These are phyloP conservation scores for Meganola albula DNA, from an alignment of 2,888 invertebrate species.

Conservation along the genomic window DNA sequence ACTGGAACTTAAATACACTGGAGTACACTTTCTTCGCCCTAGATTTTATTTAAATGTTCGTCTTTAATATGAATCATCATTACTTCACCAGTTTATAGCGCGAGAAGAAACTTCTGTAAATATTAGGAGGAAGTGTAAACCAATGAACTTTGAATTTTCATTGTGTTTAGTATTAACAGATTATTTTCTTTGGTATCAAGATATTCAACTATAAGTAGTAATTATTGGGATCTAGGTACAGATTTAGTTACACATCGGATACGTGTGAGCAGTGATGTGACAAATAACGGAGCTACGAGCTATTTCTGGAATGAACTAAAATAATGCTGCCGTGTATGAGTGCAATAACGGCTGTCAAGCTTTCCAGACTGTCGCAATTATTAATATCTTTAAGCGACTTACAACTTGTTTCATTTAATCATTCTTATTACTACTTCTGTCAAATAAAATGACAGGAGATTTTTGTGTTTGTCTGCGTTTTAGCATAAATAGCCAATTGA, in stretches of 20 bases:
- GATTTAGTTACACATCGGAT: too few relatives aligned
- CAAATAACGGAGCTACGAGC: too few relatives aligned
- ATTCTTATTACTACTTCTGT: conserved; percentile 8
- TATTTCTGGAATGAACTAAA: too few relatives aligned
- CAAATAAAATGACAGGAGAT: conserved; percentile 2
- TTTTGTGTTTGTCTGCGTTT: too few relatives aligned
- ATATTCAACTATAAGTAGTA: too few relatives aligned
- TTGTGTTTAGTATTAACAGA: too few relatives aligned
- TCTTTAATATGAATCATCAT: conserved; percentile 46
- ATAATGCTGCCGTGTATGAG: too few relatives aligned
- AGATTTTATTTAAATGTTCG: conserved; percentile 48
- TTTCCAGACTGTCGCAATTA: neutral
- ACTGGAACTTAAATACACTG: too few relatives aligned
- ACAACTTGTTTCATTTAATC: conserved; percentile 12
- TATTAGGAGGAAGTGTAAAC: conserved; percentile 14
- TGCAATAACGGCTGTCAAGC: neutral
- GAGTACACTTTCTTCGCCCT: conserved; percentile 48
- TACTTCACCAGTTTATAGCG: conserved; percentile 31
- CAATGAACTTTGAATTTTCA: conserved; percentile 21
- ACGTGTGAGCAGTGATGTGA: too few relatives aligned
- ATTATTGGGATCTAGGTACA: too few relatives aligned
- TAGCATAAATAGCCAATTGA: too few relatives aligned
- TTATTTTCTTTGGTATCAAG: too few relatives aligned
- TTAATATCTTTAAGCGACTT: conserved; percentile 1
- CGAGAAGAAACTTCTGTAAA: conserved; percentile 19